Percentiles rank a stretch among this genome's conserved stretches.
phyloP scores from a whole-genome alignment of 2,113 vertebrate genomes.

The Eudyptes chrysolophus region DNA sequence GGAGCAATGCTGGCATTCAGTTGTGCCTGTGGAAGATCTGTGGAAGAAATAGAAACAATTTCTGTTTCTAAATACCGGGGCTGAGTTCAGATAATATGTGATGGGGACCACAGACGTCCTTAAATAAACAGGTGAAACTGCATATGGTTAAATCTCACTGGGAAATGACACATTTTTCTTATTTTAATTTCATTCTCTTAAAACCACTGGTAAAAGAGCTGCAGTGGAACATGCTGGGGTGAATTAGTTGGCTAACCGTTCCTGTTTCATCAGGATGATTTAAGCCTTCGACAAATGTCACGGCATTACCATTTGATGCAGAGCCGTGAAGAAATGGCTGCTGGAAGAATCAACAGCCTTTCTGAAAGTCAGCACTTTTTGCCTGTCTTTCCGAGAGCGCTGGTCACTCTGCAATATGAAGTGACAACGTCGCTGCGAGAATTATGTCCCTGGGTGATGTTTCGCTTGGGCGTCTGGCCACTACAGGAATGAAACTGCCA shows the following conservation, averaged over 20 bases:
- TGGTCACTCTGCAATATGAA: slow-evolving; percentile 40
- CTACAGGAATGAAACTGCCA: background rate
- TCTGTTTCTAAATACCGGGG: background rate
- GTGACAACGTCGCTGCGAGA: background rate
- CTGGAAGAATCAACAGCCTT: slow-evolving; percentile 34
- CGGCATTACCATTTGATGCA: slow-evolving; percentile 62
- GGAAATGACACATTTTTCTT: background rate
- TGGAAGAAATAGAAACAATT: background rate
- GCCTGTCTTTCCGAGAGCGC: slow-evolving; percentile 39
- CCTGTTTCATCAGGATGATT: slow-evolving; percentile 62
- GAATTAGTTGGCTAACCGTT: slow-evolving; percentile 40
- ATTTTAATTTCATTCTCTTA: background rate
- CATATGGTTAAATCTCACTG: background rate
- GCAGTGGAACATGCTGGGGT: background rate
- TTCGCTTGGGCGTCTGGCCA: slow-evolving; percentile 33
- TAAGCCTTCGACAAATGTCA: slow-evolving; percentile 61
- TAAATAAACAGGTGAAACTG: background rate
- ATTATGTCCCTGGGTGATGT: slow-evolving; percentile 7
- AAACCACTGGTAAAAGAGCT: slow-evolving; percentile 30
- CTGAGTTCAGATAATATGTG: background rate
- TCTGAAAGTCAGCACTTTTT: slow-evolving; percentile 60
- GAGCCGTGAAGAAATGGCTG: slow-evolving; percentile 35
- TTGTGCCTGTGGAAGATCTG: too few relatives aligned
- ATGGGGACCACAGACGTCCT: background rate
- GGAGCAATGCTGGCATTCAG: background rate